Base-by-base conservation (phyloP, 2,113 vertebrate species). In the Paramormyrops kingsleyae region DNA sequence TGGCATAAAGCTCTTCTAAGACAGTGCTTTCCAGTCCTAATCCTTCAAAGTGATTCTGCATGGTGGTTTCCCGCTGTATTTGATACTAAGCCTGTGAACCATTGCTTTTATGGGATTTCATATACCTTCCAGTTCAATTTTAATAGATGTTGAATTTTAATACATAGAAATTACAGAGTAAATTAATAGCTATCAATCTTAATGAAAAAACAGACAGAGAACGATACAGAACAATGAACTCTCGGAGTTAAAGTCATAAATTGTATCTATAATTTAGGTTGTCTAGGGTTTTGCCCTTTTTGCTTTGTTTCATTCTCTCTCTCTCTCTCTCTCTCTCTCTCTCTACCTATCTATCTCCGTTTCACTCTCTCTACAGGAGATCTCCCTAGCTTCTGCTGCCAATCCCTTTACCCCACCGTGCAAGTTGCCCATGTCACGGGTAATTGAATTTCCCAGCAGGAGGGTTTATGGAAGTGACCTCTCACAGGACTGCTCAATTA, bases 371-470 rank as follows among this genome's bases (percentile, higher is more conserved):
- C 83, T 47, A 49, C 83, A 85, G 83, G 83, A 49, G 42, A 5
- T 85, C n/a, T 46, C 83, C 42, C 24, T 9, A 27, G 21, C 83
- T 47, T 46, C 44, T n/a, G 42, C 83, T n/a, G 46, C 83, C 83
- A 85, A 85, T 85, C 83, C 83, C 46, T 47, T 85, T 24, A 84
- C 42, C 83, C 83, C 44, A 46, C 46, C 7, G 46, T 27, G 74
- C 46, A 27, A 85, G 83, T 47, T 49, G 44, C 4, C 46, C 83
- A 49, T 49, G 83, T 85, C 83, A 85, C 21, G 21, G 44, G 24
- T 49, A 85, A 85, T 85, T 85, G 83, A 85, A 49, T 85, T 49
- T 46, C 44, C 46, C 44, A 47, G 83, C 83, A 85, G 83, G 83
- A 49, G 24, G 42, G 46, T 46, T 49, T 49, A 49, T 85, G 83